Percentiles rank a stretch among this genome's conserved stretches.
Conservation (phyloP, 2,888 invertebrate species). For the Latrodectus elegans region DNA sequence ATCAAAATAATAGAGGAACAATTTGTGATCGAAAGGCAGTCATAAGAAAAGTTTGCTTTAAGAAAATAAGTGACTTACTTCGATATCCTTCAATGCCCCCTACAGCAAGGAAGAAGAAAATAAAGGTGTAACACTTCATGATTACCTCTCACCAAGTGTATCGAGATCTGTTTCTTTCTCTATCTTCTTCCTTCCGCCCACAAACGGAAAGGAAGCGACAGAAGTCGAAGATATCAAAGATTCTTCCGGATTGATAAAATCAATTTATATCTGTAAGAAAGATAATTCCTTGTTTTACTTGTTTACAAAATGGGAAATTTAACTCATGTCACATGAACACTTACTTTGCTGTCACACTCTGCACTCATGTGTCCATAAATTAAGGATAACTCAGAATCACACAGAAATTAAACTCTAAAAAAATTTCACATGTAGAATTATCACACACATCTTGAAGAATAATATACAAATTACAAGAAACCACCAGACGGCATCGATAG, state of each 20-base stretch:
- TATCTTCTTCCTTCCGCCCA: background rate
- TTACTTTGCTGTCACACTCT: no score
- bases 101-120: background rate
- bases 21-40: background rate
- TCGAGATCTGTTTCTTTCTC: no score
- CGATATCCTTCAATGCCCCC: constrained; percentile 11
- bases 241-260: background rate
- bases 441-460: no score
- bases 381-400: no score
- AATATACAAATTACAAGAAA: no score
- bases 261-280: background rate
- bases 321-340: background rate
- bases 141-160: background rate
- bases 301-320: background rate
- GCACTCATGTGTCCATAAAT: no score
- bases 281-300: background rate
- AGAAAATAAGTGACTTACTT: background rate
- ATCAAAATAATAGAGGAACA: background rate
- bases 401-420: no score
- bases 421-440: no score
- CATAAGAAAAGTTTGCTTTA: background rate
- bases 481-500: no score
- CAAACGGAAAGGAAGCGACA: background rate
- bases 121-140: constrained; percentile 8
- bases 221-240: background rate